These are phyloP conservation scores for Nomada flava DNA, from an alignment of 2,888 invertebrate species.

Conservation along the genomic window DNA sequence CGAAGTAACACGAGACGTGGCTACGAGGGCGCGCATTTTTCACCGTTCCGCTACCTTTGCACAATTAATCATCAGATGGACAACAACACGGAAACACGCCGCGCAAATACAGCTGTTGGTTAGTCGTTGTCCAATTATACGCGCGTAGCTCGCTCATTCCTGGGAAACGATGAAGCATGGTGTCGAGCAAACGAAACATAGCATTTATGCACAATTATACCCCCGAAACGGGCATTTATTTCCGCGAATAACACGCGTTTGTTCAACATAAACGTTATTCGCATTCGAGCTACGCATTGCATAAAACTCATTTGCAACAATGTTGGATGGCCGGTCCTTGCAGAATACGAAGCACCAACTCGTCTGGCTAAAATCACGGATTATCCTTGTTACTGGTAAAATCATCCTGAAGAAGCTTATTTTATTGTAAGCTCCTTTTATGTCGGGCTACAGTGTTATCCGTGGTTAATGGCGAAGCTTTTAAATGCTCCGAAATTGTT, in stretches of 20 bases:
- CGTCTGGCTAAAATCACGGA: not conserved
- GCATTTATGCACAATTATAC: slow-evolving; percentile 21
- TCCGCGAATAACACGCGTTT: not conserved
- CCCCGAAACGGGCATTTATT: slow-evolving; percentile 1
- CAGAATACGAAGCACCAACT: not conserved
- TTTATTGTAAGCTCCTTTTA: not conserved
- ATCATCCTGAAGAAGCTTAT: not conserved
- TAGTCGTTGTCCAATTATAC: slow-evolving; percentile 31
- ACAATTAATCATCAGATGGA: slow-evolving; percentile 31
- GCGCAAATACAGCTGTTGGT: slow-evolving; percentile 31
- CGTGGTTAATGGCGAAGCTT: not conserved
- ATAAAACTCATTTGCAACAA: not conserved
- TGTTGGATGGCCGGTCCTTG: not conserved
- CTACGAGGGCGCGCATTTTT: too few relatives aligned
- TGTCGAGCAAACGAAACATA: not conserved
- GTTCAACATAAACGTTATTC: not conserved
- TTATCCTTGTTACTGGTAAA: not conserved
- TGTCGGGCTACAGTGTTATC: too few relatives aligned
- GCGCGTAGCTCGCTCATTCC: not conserved
- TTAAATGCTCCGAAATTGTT: not conserved
- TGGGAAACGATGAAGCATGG: slow-evolving; percentile 12
- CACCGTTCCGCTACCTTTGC: not conserved
- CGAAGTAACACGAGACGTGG: too few relatives aligned
- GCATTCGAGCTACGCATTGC: not conserved
- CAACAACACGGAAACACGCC: slow-evolving; percentile 7